A percentile compares a stretch with the other conserved stretches of the same genome.
Conservation (phyloP, 2,797 vertebrate species). For the Paramormyrops hopkinsi region DNA sequence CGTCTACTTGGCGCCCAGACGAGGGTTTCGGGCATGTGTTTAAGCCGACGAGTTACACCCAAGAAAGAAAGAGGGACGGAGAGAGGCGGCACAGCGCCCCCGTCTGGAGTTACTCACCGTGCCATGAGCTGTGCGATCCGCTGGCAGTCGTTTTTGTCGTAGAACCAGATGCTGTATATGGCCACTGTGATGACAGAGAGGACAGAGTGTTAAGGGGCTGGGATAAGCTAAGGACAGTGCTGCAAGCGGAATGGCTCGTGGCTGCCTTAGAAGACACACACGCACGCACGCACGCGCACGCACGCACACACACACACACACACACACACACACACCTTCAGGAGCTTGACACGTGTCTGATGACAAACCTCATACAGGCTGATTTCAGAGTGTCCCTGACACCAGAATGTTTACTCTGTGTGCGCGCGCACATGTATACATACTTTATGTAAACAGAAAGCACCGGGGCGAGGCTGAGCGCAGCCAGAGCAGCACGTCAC, state of each 20-base stretch:
- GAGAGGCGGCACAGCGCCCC: background rate
- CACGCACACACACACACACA: background rate
- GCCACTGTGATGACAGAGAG: conserved; percentile 67
- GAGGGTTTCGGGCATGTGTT: background rate
- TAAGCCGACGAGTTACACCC: background rate
- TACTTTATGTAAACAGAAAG: background rate
- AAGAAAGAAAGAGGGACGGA: background rate
- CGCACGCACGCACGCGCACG: too few relatives aligned
- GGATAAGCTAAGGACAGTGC: conserved; percentile 3
- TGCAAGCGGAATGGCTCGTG: background rate
- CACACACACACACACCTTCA: background rate
- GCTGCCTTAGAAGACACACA: background rate
- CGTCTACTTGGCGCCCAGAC: background rate
- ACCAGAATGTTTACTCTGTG: background rate
- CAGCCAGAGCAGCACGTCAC: background rate
- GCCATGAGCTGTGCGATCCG: conserved; percentile 95
- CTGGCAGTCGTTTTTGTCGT: conserved; percentile 93
- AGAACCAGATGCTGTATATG: conserved; percentile 99
- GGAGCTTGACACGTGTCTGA: background rate
- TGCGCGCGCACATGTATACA: background rate
- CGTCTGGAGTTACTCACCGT: conserved; percentile 69
- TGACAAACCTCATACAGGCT: background rate
- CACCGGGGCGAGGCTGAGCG: background rate
- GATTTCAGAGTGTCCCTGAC: background rate
- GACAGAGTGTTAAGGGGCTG: background rate